Evolutionary conservation across 2,113 vertebrate genomes (phyloP).

Genomic region (Leptobrachium ailaonicum): DNA sequence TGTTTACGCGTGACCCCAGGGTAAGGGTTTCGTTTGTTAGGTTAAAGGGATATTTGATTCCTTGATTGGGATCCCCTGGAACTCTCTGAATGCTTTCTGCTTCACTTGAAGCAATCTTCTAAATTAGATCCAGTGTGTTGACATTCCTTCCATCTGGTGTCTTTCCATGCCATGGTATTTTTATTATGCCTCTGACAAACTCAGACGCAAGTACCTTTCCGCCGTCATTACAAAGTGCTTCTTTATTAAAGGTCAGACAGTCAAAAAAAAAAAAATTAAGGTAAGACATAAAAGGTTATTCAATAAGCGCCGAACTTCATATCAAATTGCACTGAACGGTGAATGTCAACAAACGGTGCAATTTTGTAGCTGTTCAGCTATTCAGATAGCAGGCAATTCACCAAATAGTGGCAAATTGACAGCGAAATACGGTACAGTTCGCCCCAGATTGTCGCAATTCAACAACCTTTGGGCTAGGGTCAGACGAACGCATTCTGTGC

Average conservation of each 20-base stretch:
- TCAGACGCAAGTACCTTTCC: conserved; percentile 64
- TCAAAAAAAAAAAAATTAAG: conserved; percentile 50
- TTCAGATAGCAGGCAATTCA: too few species aligned
- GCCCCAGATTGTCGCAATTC: too few species aligned
- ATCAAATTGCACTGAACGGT: too few species aligned
- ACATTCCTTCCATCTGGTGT: conserved; percentile 63
- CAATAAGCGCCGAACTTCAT: too few species aligned
- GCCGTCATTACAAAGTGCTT: conserved; percentile 57
- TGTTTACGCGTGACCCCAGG: conserved; percentile 58
- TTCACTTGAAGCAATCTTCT: conserved; percentile 62
- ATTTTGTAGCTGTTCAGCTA: too few species aligned
- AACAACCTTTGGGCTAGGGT: too few species aligned
- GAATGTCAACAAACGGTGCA: too few species aligned
- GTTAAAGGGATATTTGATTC: conserved; percentile 60
- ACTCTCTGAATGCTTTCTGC: conserved; percentile 63
- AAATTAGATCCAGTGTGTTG: conserved; percentile 67
- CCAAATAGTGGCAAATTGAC: too few species aligned
- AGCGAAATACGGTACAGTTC: too few species aligned
- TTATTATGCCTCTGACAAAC: conserved; percentile 64
- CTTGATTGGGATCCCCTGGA: conserved; percentile 54
- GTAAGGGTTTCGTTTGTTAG: conserved; percentile 61
- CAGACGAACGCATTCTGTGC: too few species aligned
- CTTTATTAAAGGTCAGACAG: conserved; percentile 64
- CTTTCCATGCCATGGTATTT: conserved; percentile 63
- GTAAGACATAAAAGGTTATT: too few species aligned